Percentiles rank a stretch among this genome's conserved stretches.
These are phyloP conservation scores for Lacerta bilineata DNA, from an alignment of 2,797 vertebrate species.

Conservation along the genomic window DNA sequence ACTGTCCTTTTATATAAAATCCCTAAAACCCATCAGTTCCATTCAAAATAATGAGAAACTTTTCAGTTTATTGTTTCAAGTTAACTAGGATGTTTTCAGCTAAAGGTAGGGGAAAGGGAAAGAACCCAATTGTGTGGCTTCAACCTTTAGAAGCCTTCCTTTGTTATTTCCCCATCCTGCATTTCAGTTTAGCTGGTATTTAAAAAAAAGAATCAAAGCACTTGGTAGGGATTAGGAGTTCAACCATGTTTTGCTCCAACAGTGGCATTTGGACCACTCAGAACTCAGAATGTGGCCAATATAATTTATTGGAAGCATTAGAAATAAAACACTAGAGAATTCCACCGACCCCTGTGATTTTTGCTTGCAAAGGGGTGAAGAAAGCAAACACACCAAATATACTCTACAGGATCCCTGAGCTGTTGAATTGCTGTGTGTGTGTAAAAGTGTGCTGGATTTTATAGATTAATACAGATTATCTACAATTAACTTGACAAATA, in stretches of 20 bases:
- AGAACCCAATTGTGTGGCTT: conserved; percentile 64
- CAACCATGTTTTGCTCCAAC: conserved; percentile 68
- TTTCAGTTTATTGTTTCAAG: conserved; percentile 69
- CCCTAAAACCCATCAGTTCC: conserved; percentile 35
- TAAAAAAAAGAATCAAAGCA: conserved; percentile 71
- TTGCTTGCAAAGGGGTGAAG: conserved; percentile 34
- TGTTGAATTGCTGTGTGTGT: conserved; percentile 46
- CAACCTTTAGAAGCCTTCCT: conserved; percentile 64
- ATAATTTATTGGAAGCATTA: conserved; percentile 67
- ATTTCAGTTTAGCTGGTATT: conserved; percentile 70
- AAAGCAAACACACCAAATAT: not conserved
- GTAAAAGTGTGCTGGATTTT: conserved; percentile 41
- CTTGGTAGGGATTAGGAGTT: conserved; percentile 68
- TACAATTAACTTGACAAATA: conserved; percentile 49
- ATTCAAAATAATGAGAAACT: conserved; percentile 48
- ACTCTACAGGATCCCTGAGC: conserved; percentile 14
- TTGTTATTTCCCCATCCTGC: conserved; percentile 45
- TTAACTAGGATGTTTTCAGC: conserved; percentile 64
- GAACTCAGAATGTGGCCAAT: conserved; percentile 63
- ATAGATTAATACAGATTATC: conserved; percentile 35
- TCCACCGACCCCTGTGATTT: not conserved
- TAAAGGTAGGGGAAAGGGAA: conserved; percentile 63
- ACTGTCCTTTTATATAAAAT: not conserved
- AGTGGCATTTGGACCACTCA: conserved; percentile 59
- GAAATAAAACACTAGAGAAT: conserved; percentile 67